Percentiles rank a stretch among this genome's conserved stretches.
These are phyloP conservation scores for Drosophila mauritiana DNA, from an alignment of 1,140 invertebrate genomes.

Conservation along the genomic window DNA sequence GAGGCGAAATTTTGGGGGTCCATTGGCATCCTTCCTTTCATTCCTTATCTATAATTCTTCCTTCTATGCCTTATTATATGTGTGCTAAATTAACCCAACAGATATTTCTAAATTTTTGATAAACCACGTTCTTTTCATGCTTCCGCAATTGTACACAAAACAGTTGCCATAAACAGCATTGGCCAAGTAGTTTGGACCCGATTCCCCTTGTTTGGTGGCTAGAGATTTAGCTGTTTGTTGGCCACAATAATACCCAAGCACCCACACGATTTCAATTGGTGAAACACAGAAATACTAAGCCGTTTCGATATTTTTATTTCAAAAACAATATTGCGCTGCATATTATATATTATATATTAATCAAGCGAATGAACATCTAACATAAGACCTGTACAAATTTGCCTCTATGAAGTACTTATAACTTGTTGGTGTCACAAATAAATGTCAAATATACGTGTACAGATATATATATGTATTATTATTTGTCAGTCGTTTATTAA, in stretches of 20 bases:
- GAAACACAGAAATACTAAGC: constrained; percentile 54
- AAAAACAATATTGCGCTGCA: constrained; percentile 4
- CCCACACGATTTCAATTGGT: constrained; percentile 15
- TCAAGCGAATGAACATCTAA: constrained; percentile 40
- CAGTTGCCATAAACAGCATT: constrained; percentile 80
- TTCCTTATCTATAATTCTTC: constrained; percentile 1
- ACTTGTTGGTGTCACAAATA: constrained; percentile 51
- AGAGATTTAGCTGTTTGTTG: constrained; percentile 48
- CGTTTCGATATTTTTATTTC: constrained; percentile 58
- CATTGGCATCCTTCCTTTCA: constrained; percentile 45
- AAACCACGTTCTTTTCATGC: constrained; percentile 47
- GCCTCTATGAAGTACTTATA: constrained; percentile 8
- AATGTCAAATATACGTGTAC: constrained; percentile 38
- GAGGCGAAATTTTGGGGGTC: constrained; percentile 54
- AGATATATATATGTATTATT: constrained; percentile 19
- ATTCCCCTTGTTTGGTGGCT: constrained; percentile 75
- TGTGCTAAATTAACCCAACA: constrained; percentile 28
- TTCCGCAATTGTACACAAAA: constrained; percentile 41
- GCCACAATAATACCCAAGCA: constrained; percentile 12
- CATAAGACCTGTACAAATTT: constrained; percentile 33
- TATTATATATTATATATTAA: constrained; percentile 8
- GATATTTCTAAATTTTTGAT: constrained; percentile 31
- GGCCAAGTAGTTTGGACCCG: constrained; percentile 84
- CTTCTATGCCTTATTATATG: constrained; percentile 11
- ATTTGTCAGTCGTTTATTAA: constrained; percentile 37